Evolutionary conservation across 2,113 vertebrate genomes (phyloP).

Genomic region (Kryptolebias marmoratus): DNA sequence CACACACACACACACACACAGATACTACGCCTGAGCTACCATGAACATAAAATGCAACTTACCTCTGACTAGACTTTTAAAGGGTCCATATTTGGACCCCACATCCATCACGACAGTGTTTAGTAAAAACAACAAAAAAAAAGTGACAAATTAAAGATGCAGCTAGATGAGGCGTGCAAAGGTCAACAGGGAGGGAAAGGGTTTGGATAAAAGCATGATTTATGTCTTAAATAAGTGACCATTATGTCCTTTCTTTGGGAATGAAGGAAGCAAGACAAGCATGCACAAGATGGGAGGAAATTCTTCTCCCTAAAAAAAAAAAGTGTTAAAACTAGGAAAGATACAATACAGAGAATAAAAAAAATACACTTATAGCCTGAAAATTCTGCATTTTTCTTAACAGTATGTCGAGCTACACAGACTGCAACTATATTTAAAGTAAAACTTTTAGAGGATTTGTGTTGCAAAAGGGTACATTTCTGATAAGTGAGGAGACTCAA

Average conservation of each 20-base stretch:
- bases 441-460: neutral
- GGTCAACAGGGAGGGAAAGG: neutral
- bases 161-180: constrained; percentile 49
- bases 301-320: neutral
- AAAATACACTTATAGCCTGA: neutral
- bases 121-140: constrained; percentile 74
- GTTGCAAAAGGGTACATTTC: neutral
- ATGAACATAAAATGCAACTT: constrained; percentile 64
- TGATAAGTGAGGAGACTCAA: neutral
- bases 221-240: neutral
- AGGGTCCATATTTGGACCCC: constrained; percentile 76
- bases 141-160: constrained; percentile 71
- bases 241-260: neutral
- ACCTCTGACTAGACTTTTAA: constrained; percentile 76
- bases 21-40: constrained; percentile 28
- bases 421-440: neutral
- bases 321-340: neutral
- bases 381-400: neutral
- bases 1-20: constrained; percentile 45
- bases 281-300: constrained; percentile 2
- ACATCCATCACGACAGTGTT: constrained; percentile 77
- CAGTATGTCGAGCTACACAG: neutral
- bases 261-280: constrained; percentile 26
- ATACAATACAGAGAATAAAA: neutral
- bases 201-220: constrained; percentile 8